phyloP scores from a whole-genome alignment of 2,888 invertebrate species.

The Parelbella ahira region DNA sequence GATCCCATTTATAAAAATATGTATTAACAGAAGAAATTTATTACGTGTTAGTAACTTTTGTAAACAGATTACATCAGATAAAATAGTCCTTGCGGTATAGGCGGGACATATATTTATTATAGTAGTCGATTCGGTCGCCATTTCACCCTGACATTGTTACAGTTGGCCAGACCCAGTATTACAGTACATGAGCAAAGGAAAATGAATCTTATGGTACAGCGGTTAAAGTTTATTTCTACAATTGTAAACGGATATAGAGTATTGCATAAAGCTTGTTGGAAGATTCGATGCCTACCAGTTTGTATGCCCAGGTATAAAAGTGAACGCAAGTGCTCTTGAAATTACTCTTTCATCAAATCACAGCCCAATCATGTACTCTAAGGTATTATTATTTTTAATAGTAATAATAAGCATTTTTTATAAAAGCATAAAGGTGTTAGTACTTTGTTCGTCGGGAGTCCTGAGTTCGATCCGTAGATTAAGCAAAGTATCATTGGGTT shows the following conservation, averaged over 20 bases:
- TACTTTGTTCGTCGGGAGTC: too few relatives aligned
- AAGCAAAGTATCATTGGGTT: too few relatives aligned
- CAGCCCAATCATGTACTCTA: conserved; percentile 56
- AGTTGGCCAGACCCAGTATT: conserved; percentile 33
- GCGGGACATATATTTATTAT: conserved; percentile 15
- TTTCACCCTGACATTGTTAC: conserved; percentile 47
- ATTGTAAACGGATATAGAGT: conserved; percentile 20
- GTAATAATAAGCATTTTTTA: too few relatives aligned
- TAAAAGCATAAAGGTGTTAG: too few relatives aligned
- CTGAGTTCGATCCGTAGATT: too few relatives aligned
- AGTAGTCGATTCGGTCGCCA: conserved; percentile 33
- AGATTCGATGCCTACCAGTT: conserved; percentile 63
- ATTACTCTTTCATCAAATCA: conserved; percentile 55
- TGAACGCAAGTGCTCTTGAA: conserved; percentile 49
- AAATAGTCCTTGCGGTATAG: neutral
- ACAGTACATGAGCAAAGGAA: conserved; percentile 13
- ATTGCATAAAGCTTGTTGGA: conserved; percentile 46
- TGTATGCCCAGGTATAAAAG: conserved; percentile 59
- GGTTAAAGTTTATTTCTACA: conserved; percentile 34
- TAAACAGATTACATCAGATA: neutral
- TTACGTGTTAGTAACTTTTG: too few relatives aligned
- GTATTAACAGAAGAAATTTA: too few relatives aligned
- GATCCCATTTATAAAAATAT: too few relatives aligned
- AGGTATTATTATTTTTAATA: too few relatives aligned
- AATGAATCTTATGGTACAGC: conserved; percentile 29